Conservation (phyloP, 23 tunicate species). For the Ciona savignyi region DNA sequence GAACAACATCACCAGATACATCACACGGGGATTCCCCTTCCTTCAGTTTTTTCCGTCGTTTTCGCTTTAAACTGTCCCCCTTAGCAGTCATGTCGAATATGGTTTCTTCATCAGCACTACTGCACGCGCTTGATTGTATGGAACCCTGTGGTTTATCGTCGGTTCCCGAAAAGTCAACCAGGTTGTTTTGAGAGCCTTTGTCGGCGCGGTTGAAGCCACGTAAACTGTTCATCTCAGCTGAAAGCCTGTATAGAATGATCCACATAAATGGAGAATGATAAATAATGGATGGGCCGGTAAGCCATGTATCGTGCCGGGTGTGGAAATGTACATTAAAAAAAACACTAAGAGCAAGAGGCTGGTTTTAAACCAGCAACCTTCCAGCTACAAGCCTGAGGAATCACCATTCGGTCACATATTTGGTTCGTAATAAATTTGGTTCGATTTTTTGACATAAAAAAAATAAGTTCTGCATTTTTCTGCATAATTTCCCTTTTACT, state of each 20-base stretch:
- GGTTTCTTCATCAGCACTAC: slow-evolving; percentile 67
- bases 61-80: slow-evolving; percentile 81
- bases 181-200: slow-evolving; percentile 90
- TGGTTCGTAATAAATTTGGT: too few relatives aligned
- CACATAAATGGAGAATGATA: too few relatives aligned
- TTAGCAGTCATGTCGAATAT: slow-evolving; percentile 73
- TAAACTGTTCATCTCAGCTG: slow-evolving; percentile 47
- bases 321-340: too few relatives aligned
- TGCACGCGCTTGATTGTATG: slow-evolving; percentile 19
- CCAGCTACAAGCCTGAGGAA: too few relatives aligned
- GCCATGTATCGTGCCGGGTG: too few relatives aligned
- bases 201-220: slow-evolving; percentile 86
- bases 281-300: too few relatives aligned
- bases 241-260: slow-evolving; percentile 55
- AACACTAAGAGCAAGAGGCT: too few relatives aligned
- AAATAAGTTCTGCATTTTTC: too few relatives aligned
- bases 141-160: slow-evolving; percentile 26
- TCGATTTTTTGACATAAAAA: too few relatives aligned
- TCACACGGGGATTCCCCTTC: not conserved
- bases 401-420: too few relatives aligned
- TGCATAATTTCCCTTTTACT: too few relatives aligned
- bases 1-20: not conserved
- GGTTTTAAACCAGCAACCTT: too few relatives aligned
- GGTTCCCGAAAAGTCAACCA: slow-evolving; percentile 85
- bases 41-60: slow-evolving; percentile 30